phyloP scores from a whole-genome alignment of 2,888 invertebrate species.

The Aspidiotus rigidus region DNA sequence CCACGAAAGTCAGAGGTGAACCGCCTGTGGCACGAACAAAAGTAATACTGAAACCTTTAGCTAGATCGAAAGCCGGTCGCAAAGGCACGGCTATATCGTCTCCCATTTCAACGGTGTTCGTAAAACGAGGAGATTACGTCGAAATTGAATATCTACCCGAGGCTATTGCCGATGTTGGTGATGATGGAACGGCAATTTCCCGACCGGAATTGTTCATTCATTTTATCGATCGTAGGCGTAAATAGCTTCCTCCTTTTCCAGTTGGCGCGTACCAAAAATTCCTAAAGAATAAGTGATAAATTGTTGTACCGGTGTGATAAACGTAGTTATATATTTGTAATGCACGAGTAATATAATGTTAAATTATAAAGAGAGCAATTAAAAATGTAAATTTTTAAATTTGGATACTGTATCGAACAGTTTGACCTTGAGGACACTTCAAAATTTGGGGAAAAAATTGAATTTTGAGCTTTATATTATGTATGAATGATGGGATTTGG shows the following conservation, averaged over 20 bases:
- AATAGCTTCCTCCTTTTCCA: slow-evolving; percentile 1
- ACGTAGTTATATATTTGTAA: no score
- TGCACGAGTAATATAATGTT: no score
- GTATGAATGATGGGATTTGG: no score
- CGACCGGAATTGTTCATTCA: slow-evolving; percentile 56
- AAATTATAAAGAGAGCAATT: no score
- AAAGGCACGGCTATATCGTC: slow-evolving; percentile 61
- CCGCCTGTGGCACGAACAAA: slow-evolving; percentile 28
- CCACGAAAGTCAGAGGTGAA: background rate
- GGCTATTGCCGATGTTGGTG: slow-evolving; percentile 63
- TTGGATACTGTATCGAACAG: no score
- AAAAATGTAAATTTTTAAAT: no score
- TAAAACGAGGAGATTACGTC: slow-evolving; percentile 52
- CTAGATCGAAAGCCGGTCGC: slow-evolving; percentile 56
- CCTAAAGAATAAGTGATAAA: no score
- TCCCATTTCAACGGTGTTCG: slow-evolving; percentile 57
- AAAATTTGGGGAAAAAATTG: no score
- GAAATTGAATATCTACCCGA: slow-evolving; percentile 58
- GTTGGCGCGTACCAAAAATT: background rate
- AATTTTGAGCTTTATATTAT: no score
- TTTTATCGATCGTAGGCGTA: slow-evolving; percentile 31
- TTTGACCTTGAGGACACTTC: no score
- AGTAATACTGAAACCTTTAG: slow-evolving; percentile 53
- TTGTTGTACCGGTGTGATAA: no score
- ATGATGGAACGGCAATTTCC: slow-evolving; percentile 66